A percentile compares a stretch with the other conserved stretches of the same genome.
phyloP scores from a whole-genome alignment of 1,140 invertebrate species.

The Macrobrachium rosenbergii region DNA sequence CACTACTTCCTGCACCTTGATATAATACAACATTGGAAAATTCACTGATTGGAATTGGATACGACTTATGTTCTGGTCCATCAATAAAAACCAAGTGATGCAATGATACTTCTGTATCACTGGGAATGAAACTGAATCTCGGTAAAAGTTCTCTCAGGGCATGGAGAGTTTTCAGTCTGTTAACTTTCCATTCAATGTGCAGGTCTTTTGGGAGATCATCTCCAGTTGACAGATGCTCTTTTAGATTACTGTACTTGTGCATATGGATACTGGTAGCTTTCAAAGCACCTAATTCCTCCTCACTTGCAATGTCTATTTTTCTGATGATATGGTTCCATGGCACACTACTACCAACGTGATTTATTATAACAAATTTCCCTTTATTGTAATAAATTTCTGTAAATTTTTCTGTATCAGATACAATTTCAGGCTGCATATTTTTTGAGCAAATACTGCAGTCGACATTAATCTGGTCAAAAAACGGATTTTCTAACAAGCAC shows the following conservation, averaged over 20 bases:
- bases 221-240: background rate
- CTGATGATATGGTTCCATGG: background rate
- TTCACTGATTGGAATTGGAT: constrained; percentile 40
- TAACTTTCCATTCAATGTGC: constrained; percentile 50
- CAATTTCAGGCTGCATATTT: background rate
- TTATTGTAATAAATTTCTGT: constrained; percentile 43
- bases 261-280: background rate
- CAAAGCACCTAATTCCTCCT: constrained; percentile 29
- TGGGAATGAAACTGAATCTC: constrained; percentile 30
- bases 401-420: constrained; percentile 6
- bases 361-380: constrained; percentile 32
- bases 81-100: constrained; percentile 42
- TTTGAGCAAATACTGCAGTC: constrained; percentile 25
- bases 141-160: constrained; percentile 35
- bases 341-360: constrained; percentile 5
- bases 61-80: constrained; percentile 29
- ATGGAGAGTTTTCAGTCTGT: constrained; percentile 40
- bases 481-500: constrained; percentile 25
- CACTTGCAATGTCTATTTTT: constrained; percentile 16
- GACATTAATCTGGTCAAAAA: constrained; percentile 34
- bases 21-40: constrained; percentile 52
- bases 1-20: constrained; percentile 44
- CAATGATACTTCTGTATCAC: constrained; percentile 44
- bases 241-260: background rate
- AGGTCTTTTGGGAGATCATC: background rate